phyloP scores from a whole-genome alignment of 1,140 invertebrate species.

The Sipha flava region DNA sequence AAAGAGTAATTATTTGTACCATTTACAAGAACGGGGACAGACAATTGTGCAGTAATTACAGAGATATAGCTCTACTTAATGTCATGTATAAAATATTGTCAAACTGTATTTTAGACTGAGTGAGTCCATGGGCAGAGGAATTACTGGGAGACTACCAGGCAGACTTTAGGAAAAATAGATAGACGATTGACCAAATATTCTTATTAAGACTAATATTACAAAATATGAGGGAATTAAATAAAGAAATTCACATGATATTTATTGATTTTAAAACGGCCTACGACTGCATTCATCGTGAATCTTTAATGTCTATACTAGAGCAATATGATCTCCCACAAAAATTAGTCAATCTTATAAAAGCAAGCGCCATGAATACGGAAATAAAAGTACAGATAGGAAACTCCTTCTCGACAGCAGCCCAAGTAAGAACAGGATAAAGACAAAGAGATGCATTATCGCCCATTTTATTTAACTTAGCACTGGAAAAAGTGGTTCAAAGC shows the following conservation, averaged over 20 bases:
- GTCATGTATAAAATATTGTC: constrained; percentile 33
- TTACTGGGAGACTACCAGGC: neutral
- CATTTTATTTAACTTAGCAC: too few species aligned
- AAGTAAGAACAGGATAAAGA: constrained; percentile 26
- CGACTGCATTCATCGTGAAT: constrained; percentile 19
- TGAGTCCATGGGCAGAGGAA: neutral
- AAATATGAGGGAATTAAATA: constrained; percentile 11
- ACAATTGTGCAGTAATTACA: constrained; percentile 37
- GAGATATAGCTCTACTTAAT: constrained; percentile 36
- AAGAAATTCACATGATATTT: constrained; percentile 22
- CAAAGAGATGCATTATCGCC: constrained; percentile 25
- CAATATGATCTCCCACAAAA: constrained; percentile 12
- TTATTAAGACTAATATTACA: neutral
- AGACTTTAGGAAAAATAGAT: constrained; percentile 17
- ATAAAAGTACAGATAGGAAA: constrained; percentile 11
- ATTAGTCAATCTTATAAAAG: neutral
- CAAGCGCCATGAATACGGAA: neutral
- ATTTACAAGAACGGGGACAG: constrained; percentile 40
- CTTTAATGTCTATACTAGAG: constrained; percentile 7
- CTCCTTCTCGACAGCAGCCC: neutral
- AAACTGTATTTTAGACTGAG: neutral
- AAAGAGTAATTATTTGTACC: constrained; percentile 35
- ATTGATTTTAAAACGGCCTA: constrained; percentile 33
- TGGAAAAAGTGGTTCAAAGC: too few species aligned
- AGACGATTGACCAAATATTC: neutral